These are phyloP conservation scores for Sanderia malayensis DNA, from an alignment of 30 jellyfish, hydroid and myxozoan genomes.

Conservation along the genomic window DNA sequence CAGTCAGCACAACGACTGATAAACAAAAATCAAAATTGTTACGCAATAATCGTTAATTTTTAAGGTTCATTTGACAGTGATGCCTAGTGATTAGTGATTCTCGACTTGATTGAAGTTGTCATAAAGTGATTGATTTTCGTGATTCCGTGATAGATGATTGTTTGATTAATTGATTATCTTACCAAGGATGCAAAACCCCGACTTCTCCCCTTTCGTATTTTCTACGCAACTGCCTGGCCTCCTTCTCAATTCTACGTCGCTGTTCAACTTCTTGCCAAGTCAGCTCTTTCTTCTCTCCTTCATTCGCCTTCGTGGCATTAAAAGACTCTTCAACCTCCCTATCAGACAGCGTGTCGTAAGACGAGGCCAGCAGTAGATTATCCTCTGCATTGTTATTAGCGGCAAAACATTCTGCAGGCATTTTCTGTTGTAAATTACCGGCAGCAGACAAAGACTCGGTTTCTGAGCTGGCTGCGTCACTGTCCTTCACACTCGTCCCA, in stretches of 20 bases:
- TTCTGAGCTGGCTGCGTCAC: conserved; percentile 10
- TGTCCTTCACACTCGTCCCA: conserved; percentile 5
- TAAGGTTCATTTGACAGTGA: too few relatives aligned
- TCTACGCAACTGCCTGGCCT: conserved; percentile 57
- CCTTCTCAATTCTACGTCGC: conserved; percentile 74
- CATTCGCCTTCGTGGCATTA: conserved; percentile 38
- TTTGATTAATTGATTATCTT: too few relatives aligned
- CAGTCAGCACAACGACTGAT: too few relatives aligned
- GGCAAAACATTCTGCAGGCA: conserved; percentile 22
- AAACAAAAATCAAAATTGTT: too few relatives aligned
- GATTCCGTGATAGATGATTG: too few relatives aligned
- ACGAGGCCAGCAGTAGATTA: conserved; percentile 22
- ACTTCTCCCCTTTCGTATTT: conserved; percentile 75
- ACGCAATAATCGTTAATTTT: too few relatives aligned
- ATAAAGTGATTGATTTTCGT: too few relatives aligned
- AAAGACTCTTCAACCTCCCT: conserved; percentile 83
- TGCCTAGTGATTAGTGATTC: too few relatives aligned
- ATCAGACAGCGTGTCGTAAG: conserved; percentile 69
- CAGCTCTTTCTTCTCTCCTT: conserved; percentile 40
- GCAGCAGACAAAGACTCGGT: conserved; percentile 16
- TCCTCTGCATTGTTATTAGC: too few relatives aligned
- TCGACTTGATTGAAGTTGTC: too few relatives aligned
- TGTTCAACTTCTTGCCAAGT: conserved; percentile 90
- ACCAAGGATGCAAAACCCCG: conserved; percentile 89
- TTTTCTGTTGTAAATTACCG: conserved; percentile 19